Evolutionary conservation across 1,140 invertebrate genomes (phyloP).

Genomic region (Cyclina sinensis): DNA sequence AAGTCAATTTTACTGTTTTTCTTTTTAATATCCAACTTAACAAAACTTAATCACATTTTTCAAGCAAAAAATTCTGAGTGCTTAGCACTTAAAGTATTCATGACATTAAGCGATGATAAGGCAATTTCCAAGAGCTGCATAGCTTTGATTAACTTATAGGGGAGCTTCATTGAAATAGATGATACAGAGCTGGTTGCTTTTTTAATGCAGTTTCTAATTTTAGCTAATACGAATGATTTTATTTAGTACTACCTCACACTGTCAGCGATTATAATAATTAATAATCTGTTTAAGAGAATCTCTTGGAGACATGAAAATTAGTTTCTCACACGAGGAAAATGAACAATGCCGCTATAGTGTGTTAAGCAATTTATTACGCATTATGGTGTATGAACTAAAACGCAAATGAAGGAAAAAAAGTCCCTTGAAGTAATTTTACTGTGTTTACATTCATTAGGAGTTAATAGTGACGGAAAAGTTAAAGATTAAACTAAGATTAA

Average conservation of each 20-base stretch:
- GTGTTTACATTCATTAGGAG: background rate
- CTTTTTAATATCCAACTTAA: too few species aligned
- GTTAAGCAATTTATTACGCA: constrained; percentile 21
- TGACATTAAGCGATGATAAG: background rate
- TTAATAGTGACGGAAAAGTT: too few species aligned
- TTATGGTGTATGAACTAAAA: background rate
- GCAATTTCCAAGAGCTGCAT: background rate
- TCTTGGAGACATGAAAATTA: background rate
- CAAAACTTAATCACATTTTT: too few species aligned
- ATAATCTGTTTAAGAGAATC: background rate
- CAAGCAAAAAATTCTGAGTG: too few species aligned
- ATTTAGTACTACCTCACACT: background rate
- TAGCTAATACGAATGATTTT: background rate
- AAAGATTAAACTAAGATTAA: too few species aligned
- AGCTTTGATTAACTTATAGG: background rate
- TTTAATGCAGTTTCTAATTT: background rate
- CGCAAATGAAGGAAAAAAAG: background rate
- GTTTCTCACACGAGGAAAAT: background rate
- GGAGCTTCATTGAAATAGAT: background rate
- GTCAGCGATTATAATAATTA: constrained; percentile 6
- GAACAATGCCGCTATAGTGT: background rate
- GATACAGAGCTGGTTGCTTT: background rate
- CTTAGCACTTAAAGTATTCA: too few species aligned
- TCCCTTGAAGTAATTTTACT: background rate
- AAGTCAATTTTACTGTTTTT: too few species aligned